Evolutionary conservation across 2,888 invertebrate genomes (phyloP).

Genomic region (Sarcophaga caerulescens): DNA sequence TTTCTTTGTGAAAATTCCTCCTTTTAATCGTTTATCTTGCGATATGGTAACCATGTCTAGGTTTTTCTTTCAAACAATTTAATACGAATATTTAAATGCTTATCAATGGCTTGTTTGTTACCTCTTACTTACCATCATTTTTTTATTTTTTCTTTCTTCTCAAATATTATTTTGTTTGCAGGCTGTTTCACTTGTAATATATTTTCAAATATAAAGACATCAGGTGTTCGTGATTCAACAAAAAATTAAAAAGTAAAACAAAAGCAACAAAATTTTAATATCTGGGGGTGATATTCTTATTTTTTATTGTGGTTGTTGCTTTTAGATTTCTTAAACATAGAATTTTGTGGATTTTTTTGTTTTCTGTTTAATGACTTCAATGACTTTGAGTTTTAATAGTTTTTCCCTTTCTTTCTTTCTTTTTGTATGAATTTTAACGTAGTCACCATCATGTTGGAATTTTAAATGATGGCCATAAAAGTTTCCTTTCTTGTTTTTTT

Average conservation of each 20-base stretch:
- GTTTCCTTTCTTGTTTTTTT: constrained; percentile 10
- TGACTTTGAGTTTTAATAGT: constrained; percentile 62
- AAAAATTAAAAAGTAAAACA: constrained; percentile 69
- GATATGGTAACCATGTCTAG: not conserved
- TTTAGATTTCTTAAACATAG: not conserved
- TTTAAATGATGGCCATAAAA: constrained; percentile 49
- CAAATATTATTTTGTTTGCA: not conserved
- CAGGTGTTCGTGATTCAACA: constrained; percentile 79
- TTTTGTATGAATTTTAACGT: not conserved
- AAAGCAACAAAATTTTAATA: constrained; percentile 24
- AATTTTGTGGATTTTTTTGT: constrained; percentile 3
- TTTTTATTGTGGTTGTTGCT: constrained; percentile 4
- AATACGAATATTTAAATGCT: constrained; percentile 41
- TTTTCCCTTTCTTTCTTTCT: not conserved
- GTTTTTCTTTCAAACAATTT: not conserved
- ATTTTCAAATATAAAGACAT: constrained; percentile 72
- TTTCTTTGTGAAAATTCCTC: too few relatives aligned
- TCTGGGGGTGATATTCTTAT: not conserved
- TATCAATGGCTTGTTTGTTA: constrained; percentile 40
- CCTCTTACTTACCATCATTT: not conserved
- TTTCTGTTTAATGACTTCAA: constrained; percentile 50
- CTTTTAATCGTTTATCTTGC: too few relatives aligned
- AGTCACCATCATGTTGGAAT: constrained; percentile 37
- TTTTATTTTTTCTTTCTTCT: not conserved
- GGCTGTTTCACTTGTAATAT: not conserved